Percentiles rank a stretch among this genome's conserved stretches.
phyloP scores from a whole-genome alignment of 1,140 invertebrate species.

The Physella acuta region DNA sequence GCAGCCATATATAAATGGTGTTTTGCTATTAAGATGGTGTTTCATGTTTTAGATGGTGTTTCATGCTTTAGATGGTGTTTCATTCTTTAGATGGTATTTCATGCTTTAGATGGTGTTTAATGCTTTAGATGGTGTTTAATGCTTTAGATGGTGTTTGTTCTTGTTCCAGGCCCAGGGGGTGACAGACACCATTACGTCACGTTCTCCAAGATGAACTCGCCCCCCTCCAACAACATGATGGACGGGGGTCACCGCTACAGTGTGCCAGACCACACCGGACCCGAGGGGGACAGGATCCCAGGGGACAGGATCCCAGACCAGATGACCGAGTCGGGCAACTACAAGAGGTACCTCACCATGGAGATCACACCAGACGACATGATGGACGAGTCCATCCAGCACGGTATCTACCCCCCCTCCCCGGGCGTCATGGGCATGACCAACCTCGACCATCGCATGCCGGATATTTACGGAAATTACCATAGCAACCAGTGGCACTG shows the following conservation, averaged over 20 bases:
- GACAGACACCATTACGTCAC: slow-evolving; percentile 24
- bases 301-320: slow-evolving; percentile 27
- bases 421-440: slow-evolving; percentile 29
- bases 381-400: slow-evolving; percentile 31
- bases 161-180: slow-evolving; percentile 2
- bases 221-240: slow-evolving; percentile 9
- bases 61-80: too few relatives aligned
- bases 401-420: slow-evolving; percentile 21
- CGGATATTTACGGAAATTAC: slow-evolving; percentile 12
- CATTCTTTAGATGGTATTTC: too few relatives aligned
- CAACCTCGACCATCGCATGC: slow-evolving; percentile 26
- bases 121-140: too few relatives aligned
- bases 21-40: too few relatives aligned
- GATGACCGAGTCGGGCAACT: slow-evolving; percentile 36
- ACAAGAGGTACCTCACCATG: slow-evolving; percentile 37
- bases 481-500: slow-evolving; percentile 20
- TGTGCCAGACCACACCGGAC: slow-evolving; percentile 32
- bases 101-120: too few relatives aligned
- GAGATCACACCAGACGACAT: slow-evolving; percentile 35
- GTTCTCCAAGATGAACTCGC: slow-evolving; percentile 31
- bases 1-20: too few relatives aligned
- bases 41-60: too few relatives aligned
- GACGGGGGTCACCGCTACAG: slow-evolving; percentile 40
- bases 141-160: too few relatives aligned
- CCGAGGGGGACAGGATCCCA: slow-evolving; percentile 18